Evolutionary conservation across 2,888 invertebrate genomes (phyloP), one percentile per base, ranked within the genome.

Genomic region (Aproaerema taeniolella): DNA sequence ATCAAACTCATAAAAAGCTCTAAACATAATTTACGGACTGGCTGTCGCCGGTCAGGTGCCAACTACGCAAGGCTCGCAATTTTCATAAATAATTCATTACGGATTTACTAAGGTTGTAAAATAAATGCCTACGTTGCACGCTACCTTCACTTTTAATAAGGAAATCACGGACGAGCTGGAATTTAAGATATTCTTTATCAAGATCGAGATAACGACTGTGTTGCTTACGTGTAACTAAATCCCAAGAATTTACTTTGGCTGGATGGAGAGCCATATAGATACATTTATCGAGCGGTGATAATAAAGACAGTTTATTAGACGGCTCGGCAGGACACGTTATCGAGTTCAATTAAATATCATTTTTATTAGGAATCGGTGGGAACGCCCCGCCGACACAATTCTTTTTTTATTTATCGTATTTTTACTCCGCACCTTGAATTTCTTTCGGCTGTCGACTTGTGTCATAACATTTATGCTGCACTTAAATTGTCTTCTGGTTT

Each of bases 301-400:
- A 82, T 80, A 82, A 80, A 81, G 67, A 55, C 67, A 73, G 72
- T 86, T 86, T 86, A 86, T 86, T 83, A 69, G 74, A 63, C 76
- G 64, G 71, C 80, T 74, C 69, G 60, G 67, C 75, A 70, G 62
- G 77, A 69, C 65, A 61, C 71, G 73, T 77, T 85, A 83, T 83
- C 83, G 81, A 58, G 61, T 72, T 70, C 83, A 85, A 83, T 86
- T 86, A 86, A 85, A 83, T 83, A 78, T 75, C 72, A 78, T 82
- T 82, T 86, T 86, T 86, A 85, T 85, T 83, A 65, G 66, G 72
- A 79, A 77, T 67, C 71, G 59, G 63, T 58, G 67, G 63, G 52
- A 78, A 74, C 72, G 74, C 77, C 78, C 72, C 63, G 67, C 61
- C 67, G 75, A 66, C 72, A 64, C 52, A 53, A 58, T 67, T 57